A percentile compares a stretch with the other conserved stretches of the same genome.
Evolutionary conservation across 2,888 invertebrate species (phyloP).

Genomic region (Sarcophaga caerulescens): DNA sequence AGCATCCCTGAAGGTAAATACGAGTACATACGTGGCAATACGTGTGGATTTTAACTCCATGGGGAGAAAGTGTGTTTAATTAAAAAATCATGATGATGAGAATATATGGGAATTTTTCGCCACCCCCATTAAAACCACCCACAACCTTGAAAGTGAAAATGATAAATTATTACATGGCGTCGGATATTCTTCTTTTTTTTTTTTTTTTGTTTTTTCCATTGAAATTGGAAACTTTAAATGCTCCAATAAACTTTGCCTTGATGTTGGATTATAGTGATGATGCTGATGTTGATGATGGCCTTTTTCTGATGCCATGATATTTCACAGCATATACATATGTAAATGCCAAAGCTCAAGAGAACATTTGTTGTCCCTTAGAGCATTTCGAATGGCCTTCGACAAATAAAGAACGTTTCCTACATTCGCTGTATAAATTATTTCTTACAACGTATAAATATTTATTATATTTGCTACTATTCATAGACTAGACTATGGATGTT

Average conservation of each 20-base stretch:
- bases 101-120: background rate
- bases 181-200: background rate
- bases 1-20: conserved; percentile 43
- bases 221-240: background rate
- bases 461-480: too few species aligned
- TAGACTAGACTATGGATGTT: too few species aligned
- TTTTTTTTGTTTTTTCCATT: background rate
- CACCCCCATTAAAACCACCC: background rate
- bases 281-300: background rate
- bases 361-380: background rate
- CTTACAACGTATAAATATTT: too few species aligned
- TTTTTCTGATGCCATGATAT: background rate
- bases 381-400: background rate
- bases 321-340: background rate
- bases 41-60: conserved; percentile 13
- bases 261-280: background rate
- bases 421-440: too few species aligned
- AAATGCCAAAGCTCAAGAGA: background rate
- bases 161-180: background rate
- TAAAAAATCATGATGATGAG: conserved; percentile 20
- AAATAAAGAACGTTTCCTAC: too few species aligned
- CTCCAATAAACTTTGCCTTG: background rate
- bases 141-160: background rate
- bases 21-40: background rate
- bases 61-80: conserved; percentile 16